Evolutionary conservation across 2,113 vertebrate species (phyloP).

Genomic region (Salvelinus fontinalis): DNA sequence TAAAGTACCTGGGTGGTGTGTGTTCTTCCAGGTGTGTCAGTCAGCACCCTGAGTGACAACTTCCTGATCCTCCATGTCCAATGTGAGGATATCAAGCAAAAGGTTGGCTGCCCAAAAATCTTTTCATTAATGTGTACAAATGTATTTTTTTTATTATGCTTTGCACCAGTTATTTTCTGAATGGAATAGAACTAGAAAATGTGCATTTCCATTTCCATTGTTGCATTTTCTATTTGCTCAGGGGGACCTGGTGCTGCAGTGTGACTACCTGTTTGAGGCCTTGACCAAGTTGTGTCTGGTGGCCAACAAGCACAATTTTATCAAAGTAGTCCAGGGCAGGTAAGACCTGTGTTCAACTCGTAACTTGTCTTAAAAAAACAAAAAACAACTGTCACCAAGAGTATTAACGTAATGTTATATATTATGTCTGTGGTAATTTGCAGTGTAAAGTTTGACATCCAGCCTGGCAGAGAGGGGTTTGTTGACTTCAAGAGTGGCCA

Average conservation of each 20-base stretch:
- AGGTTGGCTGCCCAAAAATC: constrained; percentile 70
- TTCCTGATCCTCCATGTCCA: constrained; percentile 85
- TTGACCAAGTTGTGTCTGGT: constrained; percentile 85
- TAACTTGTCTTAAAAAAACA: background rate
- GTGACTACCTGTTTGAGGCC: constrained; percentile 84
- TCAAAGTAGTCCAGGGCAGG: constrained; percentile 87
- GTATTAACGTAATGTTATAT: background rate
- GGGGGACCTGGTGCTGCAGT: constrained; percentile 88
- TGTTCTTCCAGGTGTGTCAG: constrained; percentile 81
- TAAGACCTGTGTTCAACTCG: constrained; percentile 55
- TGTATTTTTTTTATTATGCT: background rate
- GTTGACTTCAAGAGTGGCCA: constrained; percentile 85
- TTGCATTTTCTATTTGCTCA: constrained; percentile 46
- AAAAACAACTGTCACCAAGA: background rate
- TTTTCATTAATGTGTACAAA: background rate
- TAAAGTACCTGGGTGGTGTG: background rate
- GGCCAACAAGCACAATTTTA: constrained; percentile 77
- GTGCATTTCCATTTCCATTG: background rate
- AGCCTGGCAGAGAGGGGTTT: constrained; percentile 81
- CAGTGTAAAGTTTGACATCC: constrained; percentile 86
- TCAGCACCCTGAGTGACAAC: constrained; percentile 85
- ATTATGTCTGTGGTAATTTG: constrained; percentile 53
- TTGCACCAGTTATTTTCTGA: background rate
- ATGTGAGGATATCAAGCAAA: constrained; percentile 81
- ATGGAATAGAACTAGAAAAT: background rate